Base-by-base conservation (phyloP, 2,888 invertebrate genomes). In the Herminia tarsipennalis region DNA sequence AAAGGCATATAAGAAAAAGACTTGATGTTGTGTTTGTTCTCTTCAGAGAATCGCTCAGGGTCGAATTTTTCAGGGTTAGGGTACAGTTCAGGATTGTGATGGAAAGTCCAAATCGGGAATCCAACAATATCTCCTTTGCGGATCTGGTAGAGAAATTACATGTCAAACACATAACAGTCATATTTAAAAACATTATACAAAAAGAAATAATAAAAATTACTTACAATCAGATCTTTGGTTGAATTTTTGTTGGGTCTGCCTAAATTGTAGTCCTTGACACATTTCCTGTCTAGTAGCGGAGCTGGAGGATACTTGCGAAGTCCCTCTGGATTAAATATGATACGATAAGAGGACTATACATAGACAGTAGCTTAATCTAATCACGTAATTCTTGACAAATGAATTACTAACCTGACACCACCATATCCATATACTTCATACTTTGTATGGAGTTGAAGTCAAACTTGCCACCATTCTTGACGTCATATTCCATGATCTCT, bases 1-100 rank as follows among this genome's bases (percentile, higher is more conserved):
- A 93, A 93, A 0, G 93, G 92, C 50, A 87, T 48, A 46, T 88
- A 92, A 1, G 66, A 48, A 20, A 68, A 63, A 0, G 69, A 70
- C 21, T 68, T 54, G 8, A 76, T 73, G 0, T 81, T 80, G 0
- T 76, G 70, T 54, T 90, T 92, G 57, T 93, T 93, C 51, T 92
- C 92, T 0, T 92, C 88, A 9, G 76, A 92, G 52, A 93, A 93
- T 12, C 93, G 66, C 54, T 92, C 81, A 9, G 93, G 93, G 65
- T 93, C 88, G 45, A 93, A 93, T 62, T 86, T 88, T 0, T 68
- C 58, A 0, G 93, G 93, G 17, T 93, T 78, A 0, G 90, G 84
- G 61, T 75, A 93, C 60, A 83, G 87, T 16, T 84, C 68, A 0
- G 90, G 82, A 63, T 93, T 90, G 10, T 76, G 83, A 43, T 93